Percentiles rank a stretch among this genome's conserved stretches.
Evolutionary conservation across 2,113 vertebrate species (phyloP).

Genomic region (Sapayoa aenigma): DNA sequence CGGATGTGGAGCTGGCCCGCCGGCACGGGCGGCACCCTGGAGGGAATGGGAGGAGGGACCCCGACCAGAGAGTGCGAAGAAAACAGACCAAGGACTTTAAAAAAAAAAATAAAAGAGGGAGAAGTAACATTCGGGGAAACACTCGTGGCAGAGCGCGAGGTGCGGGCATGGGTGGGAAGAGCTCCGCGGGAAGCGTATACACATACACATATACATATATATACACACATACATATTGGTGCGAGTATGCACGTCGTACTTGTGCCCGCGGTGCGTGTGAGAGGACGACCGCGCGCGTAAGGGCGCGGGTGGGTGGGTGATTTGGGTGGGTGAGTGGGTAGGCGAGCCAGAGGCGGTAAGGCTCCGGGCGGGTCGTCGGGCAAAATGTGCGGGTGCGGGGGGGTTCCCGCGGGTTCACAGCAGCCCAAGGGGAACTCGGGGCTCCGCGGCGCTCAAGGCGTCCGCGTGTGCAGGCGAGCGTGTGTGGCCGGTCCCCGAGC

Average conservation of each 20-base stretch:
- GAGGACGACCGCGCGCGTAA: neutral
- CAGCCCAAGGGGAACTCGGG: neutral
- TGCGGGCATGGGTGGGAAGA: neutral
- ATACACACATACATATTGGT: accelerated
- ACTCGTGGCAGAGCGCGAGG: neutral
- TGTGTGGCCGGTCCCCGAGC: slow-evolving; percentile 74
- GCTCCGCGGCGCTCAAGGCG: neutral
- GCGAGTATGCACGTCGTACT: too few species aligned
- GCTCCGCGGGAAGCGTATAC: neutral
- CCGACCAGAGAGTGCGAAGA: neutral
- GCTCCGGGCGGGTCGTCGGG: neutral
- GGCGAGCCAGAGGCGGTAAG: too few species aligned
- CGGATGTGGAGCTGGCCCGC: neutral
- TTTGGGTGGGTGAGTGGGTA: too few species aligned
- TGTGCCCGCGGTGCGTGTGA: neutral
- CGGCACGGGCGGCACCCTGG: neutral
- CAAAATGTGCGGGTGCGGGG: neutral
- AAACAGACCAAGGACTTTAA: neutral
- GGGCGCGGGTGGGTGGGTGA: neutral
- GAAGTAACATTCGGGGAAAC: neutral
- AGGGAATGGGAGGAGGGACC: neutral
- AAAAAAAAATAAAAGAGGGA: neutral
- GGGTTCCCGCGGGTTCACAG: neutral
- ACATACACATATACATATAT: neutral
- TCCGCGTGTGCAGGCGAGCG: neutral